Percentiles rank a stretch among this genome's conserved stretches.
Conservation (phyloP, 2,797 vertebrate species). For the Trachops cirrhosus region DNA sequence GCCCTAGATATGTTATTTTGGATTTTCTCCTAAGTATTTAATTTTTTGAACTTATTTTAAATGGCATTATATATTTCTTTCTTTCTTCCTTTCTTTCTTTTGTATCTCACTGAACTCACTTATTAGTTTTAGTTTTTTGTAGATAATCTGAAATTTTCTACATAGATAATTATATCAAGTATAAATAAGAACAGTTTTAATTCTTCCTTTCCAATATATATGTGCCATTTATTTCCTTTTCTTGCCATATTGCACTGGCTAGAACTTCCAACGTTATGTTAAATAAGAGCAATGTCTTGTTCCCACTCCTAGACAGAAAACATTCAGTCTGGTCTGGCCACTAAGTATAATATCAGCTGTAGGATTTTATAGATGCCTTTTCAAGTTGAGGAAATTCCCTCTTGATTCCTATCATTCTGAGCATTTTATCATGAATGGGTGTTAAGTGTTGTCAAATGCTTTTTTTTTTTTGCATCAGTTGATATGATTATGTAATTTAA, state of each 20-base stretch:
- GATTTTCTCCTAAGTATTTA: neutral
- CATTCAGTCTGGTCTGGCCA: neutral
- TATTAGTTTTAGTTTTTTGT: neutral
- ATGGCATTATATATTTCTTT: neutral
- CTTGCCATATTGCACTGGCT: neutral
- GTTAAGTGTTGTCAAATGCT: neutral
- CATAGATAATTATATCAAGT: neutral
- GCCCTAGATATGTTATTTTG: neutral
- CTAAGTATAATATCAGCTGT: neutral
- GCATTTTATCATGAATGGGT: neutral
- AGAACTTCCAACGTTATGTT: neutral
- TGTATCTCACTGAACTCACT: neutral
- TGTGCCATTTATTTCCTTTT: constrained; percentile 33
- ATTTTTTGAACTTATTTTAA: neutral
- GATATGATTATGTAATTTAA: neutral
- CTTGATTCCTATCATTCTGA: neutral
- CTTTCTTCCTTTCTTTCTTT: neutral
- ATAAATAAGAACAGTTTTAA: neutral
- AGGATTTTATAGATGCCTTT: neutral
- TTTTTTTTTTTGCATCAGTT: neutral
- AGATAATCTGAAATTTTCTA: neutral
- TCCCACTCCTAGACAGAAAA: neutral
- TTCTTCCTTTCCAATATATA: neutral
- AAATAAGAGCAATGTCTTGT: neutral
- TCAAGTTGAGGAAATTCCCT: neutral